Evolutionary conservation across 1,140 invertebrate genomes (phyloP), one percentile per base, ranked within the genome.

Genomic region (Dufourea novaeangliae): DNA sequence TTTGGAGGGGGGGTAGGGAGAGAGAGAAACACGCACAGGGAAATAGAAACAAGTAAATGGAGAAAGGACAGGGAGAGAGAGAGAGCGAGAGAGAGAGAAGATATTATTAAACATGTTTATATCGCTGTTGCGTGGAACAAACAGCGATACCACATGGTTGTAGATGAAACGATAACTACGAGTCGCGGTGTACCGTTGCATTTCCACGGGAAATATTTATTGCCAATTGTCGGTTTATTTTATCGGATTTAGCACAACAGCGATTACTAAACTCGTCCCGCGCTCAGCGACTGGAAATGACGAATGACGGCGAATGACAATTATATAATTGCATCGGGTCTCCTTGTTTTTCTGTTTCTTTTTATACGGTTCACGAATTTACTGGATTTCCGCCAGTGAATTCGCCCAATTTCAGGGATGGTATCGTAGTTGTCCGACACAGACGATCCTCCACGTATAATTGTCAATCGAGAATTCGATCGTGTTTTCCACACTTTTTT

Each of bases 51-150:
- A 56, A 22, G 66, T 46, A 34, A 10, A 22, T 62, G 61, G 71
- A 39, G 77, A 64, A 80, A 56, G 68, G 57, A 69, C 57, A 64
- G 32, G 41, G 22, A 56, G 32, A 37, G 32, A 54, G 25, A 39
- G 20, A 32, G n/a, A 54, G 32, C 25, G 14, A 37, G 11, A 29
- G 39, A 68, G 22, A 37, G 14, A 74, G 5, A 32, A 52, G 72
- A 82, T 62, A 82, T 83, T 64, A 77, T 82, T 78, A 56, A 82
- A 82, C 63, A 68, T 68, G 39, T 37, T 68, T 39, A 41, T 78
- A 22, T 39, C 27, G 32, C 62, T 52, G 44, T 54, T 59, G 29
- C n/a, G 29, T 59, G 59, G 54, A 69, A 61, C 69, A 69, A 76
- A 59, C 73, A 69, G 27, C 54, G 64, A 76, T 61, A 69, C 39